These are phyloP conservation scores for Xenentodon cancila DNA, from an alignment of 2,797 vertebrate species.

Conservation along the genomic window DNA sequence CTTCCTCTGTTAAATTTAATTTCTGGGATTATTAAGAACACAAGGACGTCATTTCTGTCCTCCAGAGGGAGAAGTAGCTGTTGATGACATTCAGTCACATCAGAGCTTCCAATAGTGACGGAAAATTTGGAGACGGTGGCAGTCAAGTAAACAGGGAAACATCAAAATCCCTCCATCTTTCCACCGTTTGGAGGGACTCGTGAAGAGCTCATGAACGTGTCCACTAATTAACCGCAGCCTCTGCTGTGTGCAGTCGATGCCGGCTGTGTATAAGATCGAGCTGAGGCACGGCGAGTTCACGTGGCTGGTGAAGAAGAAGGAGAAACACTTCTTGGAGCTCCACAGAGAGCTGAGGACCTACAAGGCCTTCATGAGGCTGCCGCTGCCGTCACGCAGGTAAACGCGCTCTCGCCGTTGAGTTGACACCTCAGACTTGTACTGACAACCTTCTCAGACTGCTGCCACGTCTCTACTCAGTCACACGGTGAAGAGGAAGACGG, in stretches of 20 bases:
- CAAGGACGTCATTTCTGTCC: too few relatives aligned
- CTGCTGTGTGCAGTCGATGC: constrained; percentile 63
- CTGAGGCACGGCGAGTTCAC: constrained; percentile 92
- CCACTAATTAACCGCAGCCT: background rate
- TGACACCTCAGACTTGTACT: background rate
- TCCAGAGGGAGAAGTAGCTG: too few relatives aligned
- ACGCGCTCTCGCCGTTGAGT: fast-evolving
- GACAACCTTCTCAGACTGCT: background rate
- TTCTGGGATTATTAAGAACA: too few relatives aligned
- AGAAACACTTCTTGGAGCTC: constrained; percentile 95
- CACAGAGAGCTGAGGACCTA: constrained; percentile 94
- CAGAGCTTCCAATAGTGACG: too few relatives aligned
- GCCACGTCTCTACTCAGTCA: constrained; percentile 77
- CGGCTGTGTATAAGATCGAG: constrained; percentile 90
- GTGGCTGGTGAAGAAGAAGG: constrained; percentile 97
- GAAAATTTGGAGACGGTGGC: too few relatives aligned
- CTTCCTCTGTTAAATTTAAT: too few relatives aligned
- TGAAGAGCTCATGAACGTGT: too few relatives aligned
- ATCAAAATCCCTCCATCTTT: too few relatives aligned
- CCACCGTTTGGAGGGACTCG: too few relatives aligned
- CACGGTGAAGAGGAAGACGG: constrained; percentile 87
- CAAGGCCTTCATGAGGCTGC: constrained; percentile 89
- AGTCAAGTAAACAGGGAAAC: too few relatives aligned
- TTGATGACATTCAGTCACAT: too few relatives aligned
- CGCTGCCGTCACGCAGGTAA: constrained; percentile 75